A percentile compares a stretch with the other conserved stretches of the same genome.
These are phyloP conservation scores for Ursus arctos DNA, from an alignment of 2,113 vertebrate species.

Conservation along the genomic window DNA sequence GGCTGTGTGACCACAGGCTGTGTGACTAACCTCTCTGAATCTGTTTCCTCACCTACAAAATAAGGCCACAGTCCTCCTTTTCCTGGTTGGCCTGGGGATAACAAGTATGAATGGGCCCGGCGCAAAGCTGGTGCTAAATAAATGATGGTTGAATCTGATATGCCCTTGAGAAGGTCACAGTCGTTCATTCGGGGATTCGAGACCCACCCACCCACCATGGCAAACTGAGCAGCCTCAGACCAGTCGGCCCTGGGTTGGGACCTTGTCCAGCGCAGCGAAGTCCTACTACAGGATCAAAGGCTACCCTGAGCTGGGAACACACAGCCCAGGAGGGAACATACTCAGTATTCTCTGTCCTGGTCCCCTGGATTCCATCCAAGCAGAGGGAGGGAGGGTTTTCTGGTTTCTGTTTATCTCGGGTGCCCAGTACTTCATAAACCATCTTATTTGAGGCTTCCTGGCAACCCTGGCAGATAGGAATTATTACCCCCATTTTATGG, in stretches of 20 bases:
- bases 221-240: not conserved
- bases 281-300: not conserved
- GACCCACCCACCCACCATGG: no score
- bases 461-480: not conserved
- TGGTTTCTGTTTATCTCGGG: not conserved
- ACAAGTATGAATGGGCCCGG: not conserved
- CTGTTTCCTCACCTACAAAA: not conserved
- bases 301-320: not conserved
- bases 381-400: not conserved
- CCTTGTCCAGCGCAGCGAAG: not conserved
- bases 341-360: not conserved
- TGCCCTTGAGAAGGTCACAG: not conserved
- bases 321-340: not conserved
- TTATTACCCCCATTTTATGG: not conserved
- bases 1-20: not conserved
- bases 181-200: not conserved
- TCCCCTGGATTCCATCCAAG: not conserved
- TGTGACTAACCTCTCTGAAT: conserved; percentile 34
- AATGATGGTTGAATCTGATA: not conserved
- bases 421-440: not conserved
- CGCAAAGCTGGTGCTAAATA: not conserved
- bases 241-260: not conserved
- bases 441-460: not conserved
- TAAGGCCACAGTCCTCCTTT: not conserved
- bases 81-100: not conserved